phyloP scores from a whole-genome alignment of 2,888 invertebrate species.

The Sphaerophoria taeniata region DNA sequence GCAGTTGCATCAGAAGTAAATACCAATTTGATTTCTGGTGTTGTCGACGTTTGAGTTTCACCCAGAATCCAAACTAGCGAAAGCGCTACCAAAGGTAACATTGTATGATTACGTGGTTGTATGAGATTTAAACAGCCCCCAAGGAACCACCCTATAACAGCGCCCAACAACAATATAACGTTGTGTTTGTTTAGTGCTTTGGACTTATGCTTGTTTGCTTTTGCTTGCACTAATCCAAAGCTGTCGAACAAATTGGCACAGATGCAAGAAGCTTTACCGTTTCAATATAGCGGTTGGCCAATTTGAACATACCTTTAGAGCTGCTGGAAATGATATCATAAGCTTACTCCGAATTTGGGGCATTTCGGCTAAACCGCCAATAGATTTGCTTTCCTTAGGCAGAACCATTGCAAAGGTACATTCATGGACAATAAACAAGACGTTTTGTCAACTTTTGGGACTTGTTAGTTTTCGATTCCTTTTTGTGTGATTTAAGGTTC shows the following conservation, averaged over 20 bases:
- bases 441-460: constrained; percentile 16
- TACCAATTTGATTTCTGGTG: constrained; percentile 25
- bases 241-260: constrained; percentile 50
- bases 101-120: background rate
- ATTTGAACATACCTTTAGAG: constrained; percentile 30
- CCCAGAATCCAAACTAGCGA: constrained; percentile 1
- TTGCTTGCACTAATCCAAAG: constrained; percentile 47
- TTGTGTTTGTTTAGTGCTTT: constrained; percentile 32
- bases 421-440: constrained; percentile 15
- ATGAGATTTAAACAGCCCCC: background rate
- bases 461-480: background rate
- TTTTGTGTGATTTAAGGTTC: too few relatives aligned
- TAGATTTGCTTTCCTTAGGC: constrained; percentile 12
- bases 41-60: constrained; percentile 12
- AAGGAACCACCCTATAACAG: background rate
- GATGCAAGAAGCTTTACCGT: constrained; percentile 42
- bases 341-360: constrained; percentile 6
- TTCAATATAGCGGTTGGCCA: constrained; percentile 42
- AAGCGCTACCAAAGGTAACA: background rate
- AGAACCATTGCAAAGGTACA: background rate
- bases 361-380: constrained; percentile 12
- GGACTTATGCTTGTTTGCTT: constrained; percentile 50
- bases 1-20: background rate
- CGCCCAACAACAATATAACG: constrained; percentile 1
- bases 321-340: constrained; percentile 36